Conservation (phyloP, 2,888 invertebrate species). For the Acrocyrtus sp. region DNA sequence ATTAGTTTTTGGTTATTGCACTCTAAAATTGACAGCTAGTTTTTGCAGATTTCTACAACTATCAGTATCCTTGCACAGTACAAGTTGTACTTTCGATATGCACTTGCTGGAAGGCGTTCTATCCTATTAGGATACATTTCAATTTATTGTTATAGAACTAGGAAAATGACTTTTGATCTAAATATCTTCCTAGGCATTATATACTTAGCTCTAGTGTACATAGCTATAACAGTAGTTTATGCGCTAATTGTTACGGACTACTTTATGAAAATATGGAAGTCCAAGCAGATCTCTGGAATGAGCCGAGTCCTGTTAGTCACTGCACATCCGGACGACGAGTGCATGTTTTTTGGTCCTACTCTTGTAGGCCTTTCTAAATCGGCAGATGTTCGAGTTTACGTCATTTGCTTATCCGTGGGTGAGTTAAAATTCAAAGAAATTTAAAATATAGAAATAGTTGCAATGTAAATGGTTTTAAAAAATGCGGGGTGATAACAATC, state of each 20-base stretch:
- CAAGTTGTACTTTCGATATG: no score
- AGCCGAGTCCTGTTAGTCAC: conserved; percentile 80
- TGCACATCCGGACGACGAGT: conserved; percentile 98
- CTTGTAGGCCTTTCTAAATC: conserved; percentile 76
- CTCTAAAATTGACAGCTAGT: no score
- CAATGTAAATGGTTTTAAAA: no score
- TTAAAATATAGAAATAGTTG: no score
- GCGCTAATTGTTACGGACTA: conserved; percentile 39
- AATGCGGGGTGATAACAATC: no score
- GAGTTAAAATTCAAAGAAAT: conserved; percentile 44
- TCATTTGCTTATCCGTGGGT: conserved; percentile 90
- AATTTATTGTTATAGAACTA: no score
- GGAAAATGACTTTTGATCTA: conserved; percentile 40
- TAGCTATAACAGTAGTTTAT: conserved; percentile 35
- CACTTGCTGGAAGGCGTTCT: no score
- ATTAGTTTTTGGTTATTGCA: no score
- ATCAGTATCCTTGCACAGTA: no score
- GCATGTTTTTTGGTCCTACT: conserved; percentile 98
- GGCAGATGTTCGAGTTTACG: conserved; percentile 76
- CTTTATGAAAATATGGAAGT: conserved; percentile 43
- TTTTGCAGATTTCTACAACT: no score
- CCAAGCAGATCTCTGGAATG: conserved; percentile 38
- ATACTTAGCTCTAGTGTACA: conserved; percentile 33
- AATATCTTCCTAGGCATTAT: conserved; percentile 42
- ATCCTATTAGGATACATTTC: no score